Conservation (phyloP, 37 sponge, comb jelly and placozoan species). For the Dysidea cf. avara region DNA sequence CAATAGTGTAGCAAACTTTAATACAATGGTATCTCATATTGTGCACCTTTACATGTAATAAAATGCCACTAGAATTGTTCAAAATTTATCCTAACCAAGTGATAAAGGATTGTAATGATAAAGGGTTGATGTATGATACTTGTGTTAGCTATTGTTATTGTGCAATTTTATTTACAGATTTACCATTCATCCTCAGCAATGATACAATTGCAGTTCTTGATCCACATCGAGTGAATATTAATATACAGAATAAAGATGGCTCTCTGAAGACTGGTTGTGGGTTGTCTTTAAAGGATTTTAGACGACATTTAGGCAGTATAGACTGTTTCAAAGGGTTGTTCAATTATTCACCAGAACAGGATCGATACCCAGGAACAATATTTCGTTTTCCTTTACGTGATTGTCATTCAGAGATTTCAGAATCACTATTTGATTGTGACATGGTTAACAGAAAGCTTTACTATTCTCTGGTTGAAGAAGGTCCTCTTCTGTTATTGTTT, state of each 20-base stretch:
- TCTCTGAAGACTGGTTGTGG: background rate
- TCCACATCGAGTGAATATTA: constrained; percentile 31
- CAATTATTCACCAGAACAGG: background rate
- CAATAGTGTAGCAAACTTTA: too few species aligned
- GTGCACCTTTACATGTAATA: too few species aligned
- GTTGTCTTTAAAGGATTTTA: constrained; percentile 21
- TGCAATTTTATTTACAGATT: constrained; percentile 56
- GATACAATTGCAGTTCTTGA: constrained; percentile 51
- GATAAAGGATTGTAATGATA: too few species aligned
- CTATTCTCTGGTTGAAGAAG: constrained; percentile 43
- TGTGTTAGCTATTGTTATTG: too few species aligned
- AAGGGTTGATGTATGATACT: too few species aligned
- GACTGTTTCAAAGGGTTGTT: constrained; percentile 33
- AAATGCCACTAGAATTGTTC: too few species aligned
- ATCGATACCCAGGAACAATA: constrained; percentile 51
- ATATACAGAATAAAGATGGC: background rate
- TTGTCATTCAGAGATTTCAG: constrained; percentile 41
- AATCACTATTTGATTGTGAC: constrained; percentile 13
- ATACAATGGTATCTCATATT: too few species aligned
- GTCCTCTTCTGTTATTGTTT: constrained; percentile 53
- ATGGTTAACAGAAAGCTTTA: constrained; percentile 38
- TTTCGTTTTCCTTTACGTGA: constrained; percentile 78
- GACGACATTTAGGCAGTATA: constrained; percentile 20
- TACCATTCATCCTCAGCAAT: constrained; percentile 59
- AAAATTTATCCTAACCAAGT: too few species aligned